These are phyloP conservation scores for Lycaena phlaeas DNA, from an alignment of 2,888 invertebrate genomes.

Conservation along the genomic window DNA sequence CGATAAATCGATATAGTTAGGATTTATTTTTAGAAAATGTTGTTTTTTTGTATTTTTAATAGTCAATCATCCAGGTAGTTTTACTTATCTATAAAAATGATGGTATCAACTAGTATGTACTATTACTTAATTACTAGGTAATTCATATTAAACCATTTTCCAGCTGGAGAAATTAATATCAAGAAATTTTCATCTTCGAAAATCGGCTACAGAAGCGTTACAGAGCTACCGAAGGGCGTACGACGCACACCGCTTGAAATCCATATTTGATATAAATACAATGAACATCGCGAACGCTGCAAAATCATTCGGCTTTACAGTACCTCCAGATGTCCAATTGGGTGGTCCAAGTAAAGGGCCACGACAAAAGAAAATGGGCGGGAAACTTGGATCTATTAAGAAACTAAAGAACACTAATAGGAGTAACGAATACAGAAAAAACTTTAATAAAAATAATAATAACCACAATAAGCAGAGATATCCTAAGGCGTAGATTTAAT, in stretches of 20 bases:
- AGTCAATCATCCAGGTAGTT: too few relatives aligned
- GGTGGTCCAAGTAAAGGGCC: conserved; percentile 64
- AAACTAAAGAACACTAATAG: conserved; percentile 71
- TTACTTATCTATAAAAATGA: too few relatives aligned
- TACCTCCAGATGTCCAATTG: conserved; percentile 96
- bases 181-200: conserved; percentile 95
- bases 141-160: conserved; percentile 32
- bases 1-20: too few relatives aligned
- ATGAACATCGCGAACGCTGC: conserved; percentile 91
- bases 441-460: conserved; percentile 72
- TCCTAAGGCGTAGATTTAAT: not conserved
- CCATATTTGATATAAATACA: conserved; percentile 93
- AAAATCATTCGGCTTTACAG: conserved; percentile 94
- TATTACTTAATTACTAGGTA: not conserved
- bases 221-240: conserved; percentile 97
- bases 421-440: conserved; percentile 70
- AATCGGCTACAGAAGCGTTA: conserved; percentile 96
- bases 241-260: conserved; percentile 95
- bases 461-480: not conserved
- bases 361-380: conserved; percentile 83
- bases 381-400: conserved; percentile 86
- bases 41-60: too few relatives aligned
- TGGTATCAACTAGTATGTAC: too few relatives aligned
- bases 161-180: conserved; percentile 95
- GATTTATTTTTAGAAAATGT: too few relatives aligned